These are phyloP conservation scores for Clitarchus hookeri DNA, from an alignment of 2,888 invertebrate species.

Conservation along the genomic window DNA sequence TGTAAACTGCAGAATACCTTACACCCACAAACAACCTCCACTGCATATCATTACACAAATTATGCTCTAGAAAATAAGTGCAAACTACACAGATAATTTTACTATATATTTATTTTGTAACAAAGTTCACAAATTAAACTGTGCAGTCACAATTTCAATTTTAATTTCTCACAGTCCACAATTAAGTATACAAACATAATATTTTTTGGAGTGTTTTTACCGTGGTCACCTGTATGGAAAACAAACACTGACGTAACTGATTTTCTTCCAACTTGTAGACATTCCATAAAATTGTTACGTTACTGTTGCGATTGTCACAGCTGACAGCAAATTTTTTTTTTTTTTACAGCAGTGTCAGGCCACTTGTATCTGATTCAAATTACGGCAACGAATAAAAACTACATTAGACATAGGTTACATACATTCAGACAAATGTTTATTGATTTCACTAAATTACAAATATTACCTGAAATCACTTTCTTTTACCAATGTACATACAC, in stretches of 20 bases:
- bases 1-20: no score
- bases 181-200: slow-evolving; percentile 9
- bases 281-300: slow-evolving; percentile 20
- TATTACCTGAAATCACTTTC: slow-evolving; percentile 23
- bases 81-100: background rate
- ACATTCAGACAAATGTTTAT: slow-evolving; percentile 38
- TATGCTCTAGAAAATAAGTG: background rate
- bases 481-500: slow-evolving; percentile 18
- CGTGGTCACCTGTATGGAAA: background rate
- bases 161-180: background rate
- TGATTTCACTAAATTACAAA: slow-evolving; percentile 41
- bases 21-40: no score
- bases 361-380: background rate
- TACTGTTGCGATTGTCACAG: slow-evolving; percentile 41
- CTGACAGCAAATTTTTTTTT: slow-evolving; percentile 35
- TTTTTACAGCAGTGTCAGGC: slow-evolving; percentile 16
- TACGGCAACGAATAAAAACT: background rate
- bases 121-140: slow-evolving; percentile 14
- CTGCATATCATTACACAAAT: no score
- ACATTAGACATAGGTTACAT: slow-evolving; percentile 39
- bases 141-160: background rate
- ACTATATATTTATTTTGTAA: slow-evolving; percentile 4
- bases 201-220: slow-evolving; percentile 4
- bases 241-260: background rate
- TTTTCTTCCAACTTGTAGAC: background rate